These are phyloP conservation scores for Drepana falcataria DNA, from an alignment of 2,888 invertebrate species.

Conservation along the genomic window DNA sequence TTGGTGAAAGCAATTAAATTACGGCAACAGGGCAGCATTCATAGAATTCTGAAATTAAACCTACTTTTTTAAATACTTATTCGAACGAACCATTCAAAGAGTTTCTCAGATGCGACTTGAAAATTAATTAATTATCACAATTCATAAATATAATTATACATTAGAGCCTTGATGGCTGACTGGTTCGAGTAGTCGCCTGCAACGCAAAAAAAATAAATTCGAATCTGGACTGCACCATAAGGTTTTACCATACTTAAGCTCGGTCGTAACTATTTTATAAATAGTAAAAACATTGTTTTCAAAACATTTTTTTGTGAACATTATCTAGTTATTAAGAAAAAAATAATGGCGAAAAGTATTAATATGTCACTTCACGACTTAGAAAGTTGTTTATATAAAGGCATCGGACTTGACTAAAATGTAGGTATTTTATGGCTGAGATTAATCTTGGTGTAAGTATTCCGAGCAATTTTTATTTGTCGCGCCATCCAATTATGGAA, in stretches of 20 bases:
- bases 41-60: not conserved
- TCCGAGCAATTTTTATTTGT: constrained; percentile 6
- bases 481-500: constrained; percentile 14
- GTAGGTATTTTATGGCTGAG: not conserved
- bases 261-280: too few relatives aligned
- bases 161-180: too few relatives aligned
- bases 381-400: not conserved
- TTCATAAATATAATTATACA: constrained; percentile 6
- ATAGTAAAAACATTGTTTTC: too few relatives aligned
- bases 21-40: not conserved
- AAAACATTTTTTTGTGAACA: too few relatives aligned
- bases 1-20: not conserved
- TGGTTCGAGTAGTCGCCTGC: too few relatives aligned
- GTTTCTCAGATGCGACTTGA: constrained; percentile 9
- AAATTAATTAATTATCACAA: constrained; percentile 9
- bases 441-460: not conserved
- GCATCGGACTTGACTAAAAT: not conserved
- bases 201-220: too few relatives aligned
- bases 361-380: not conserved
- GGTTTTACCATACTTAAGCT: too few relatives aligned
- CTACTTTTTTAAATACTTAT: constrained; percentile 1
- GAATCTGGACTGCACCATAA: too few relatives aligned
- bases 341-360: constrained; percentile 5
- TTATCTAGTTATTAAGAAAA: not conserved
- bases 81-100: too few relatives aligned